Percentiles rank a stretch among this genome's conserved stretches.
phyloP scores from a whole-genome alignment of 1,140 invertebrate species.

The Euura saliciscinereae region DNA sequence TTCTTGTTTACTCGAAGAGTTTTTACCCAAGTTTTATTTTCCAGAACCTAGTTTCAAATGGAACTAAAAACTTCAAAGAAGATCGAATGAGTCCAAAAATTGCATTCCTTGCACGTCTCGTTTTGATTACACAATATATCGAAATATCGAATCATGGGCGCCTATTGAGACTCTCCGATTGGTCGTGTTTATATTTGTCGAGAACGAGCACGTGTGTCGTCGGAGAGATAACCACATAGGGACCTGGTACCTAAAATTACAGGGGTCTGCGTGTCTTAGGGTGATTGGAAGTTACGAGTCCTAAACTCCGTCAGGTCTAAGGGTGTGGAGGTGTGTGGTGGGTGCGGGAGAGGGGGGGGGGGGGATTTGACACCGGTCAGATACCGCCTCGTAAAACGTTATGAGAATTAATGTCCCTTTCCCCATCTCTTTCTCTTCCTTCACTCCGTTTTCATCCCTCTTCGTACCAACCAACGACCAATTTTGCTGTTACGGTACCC shows the following conservation, averaged over 20 bases:
- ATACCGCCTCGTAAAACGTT: slow-evolving; percentile 59
- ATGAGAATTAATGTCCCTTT: slow-evolving; percentile 59
- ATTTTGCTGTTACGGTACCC: slow-evolving; percentile 52
- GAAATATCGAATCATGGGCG: too few relatives aligned
- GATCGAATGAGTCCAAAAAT: neutral
- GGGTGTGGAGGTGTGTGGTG: too few relatives aligned
- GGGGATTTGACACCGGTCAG: slow-evolving; percentile 56
- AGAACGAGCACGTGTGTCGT: neutral
- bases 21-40: neutral
- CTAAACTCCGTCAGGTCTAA: slow-evolving; percentile 49
- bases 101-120: neutral
- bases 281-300: slow-evolving; percentile 60
- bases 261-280: slow-evolving; percentile 54
- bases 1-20: slow-evolving; percentile 15
- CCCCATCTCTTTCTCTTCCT: slow-evolving; percentile 33
- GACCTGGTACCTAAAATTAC: neutral
- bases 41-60: too few relatives aligned
- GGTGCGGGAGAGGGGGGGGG: slow-evolving; percentile 24
- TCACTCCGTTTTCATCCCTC: slow-evolving; percentile 25
- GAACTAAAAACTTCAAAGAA: neutral
- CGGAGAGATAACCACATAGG: neutral
- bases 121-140: neutral
- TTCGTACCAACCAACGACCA: slow-evolving; percentile 37
- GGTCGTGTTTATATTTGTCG: too few relatives aligned
- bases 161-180: too few relatives aligned